Percentiles rank a stretch among this genome's conserved stretches.
Evolutionary conservation across 2,113 vertebrate species (phyloP).

Genomic region (Aleadryas rufinucha): DNA sequence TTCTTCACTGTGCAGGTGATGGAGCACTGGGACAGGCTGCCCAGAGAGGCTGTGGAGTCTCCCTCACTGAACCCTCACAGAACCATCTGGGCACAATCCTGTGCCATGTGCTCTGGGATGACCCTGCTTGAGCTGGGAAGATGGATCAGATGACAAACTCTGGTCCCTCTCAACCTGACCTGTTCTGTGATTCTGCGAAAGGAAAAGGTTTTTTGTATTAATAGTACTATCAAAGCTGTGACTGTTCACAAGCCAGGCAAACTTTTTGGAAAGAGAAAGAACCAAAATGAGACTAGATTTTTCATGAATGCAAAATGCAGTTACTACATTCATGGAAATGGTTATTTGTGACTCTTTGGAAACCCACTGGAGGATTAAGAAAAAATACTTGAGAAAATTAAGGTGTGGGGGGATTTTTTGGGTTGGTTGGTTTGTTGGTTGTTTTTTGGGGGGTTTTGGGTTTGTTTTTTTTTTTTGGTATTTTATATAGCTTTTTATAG

Average conservation of each 20-base stretch:
- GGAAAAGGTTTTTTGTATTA: accelerated
- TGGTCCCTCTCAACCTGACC: neutral
- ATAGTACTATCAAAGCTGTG: neutral
- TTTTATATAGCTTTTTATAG: neutral
- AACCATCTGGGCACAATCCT: neutral
- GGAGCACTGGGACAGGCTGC: neutral
- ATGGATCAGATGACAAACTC: neutral
- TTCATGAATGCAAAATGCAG: neutral
- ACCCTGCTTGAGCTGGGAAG: too few relatives aligned
- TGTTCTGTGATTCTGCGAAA: neutral
- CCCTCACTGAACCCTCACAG: neutral
- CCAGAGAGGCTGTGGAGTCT: neutral
- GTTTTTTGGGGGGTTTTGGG: neutral
- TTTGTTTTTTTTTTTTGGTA: neutral
- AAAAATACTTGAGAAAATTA: neutral
- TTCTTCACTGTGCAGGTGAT: neutral
- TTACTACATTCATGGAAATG: neutral
- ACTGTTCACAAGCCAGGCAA: neutral
- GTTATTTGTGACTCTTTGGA: neutral
- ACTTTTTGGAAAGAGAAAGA: neutral
- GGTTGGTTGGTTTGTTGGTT: neutral
- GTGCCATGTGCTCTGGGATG: neutral
- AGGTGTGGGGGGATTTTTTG: neutral
- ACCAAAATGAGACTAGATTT: neutral
- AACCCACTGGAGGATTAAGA: neutral